These are phyloP conservation scores for Opisthograptis luteolata DNA, from an alignment of 2,888 invertebrate species.

Conservation along the genomic window DNA sequence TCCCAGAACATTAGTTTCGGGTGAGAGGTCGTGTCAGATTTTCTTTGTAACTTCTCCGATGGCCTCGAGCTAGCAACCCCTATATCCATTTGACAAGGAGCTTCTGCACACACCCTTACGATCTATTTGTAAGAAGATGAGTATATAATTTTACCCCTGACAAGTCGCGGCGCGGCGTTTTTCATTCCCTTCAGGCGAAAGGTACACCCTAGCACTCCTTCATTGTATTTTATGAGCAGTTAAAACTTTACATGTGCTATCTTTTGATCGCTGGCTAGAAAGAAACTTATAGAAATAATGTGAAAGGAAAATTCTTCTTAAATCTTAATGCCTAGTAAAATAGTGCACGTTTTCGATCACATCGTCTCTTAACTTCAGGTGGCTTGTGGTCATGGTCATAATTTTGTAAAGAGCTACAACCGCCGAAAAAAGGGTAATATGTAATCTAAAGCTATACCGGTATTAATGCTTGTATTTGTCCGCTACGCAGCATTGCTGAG, in stretches of 20 bases:
- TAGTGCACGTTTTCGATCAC: no score
- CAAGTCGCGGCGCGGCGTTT: conserved; percentile 63
- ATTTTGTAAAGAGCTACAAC: no score
- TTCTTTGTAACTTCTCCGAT: conserved; percentile 59
- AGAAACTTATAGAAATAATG: no score
- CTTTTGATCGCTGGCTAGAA: conserved; percentile 1
- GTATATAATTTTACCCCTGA: conserved; percentile 73
- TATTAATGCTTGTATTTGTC: no score
- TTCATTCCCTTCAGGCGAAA: conserved; percentile 53
- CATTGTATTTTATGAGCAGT: conserved; percentile 8
- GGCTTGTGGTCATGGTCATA: no score
- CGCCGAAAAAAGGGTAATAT: no score
- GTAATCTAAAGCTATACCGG: no score
- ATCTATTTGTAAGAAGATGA: conserved; percentile 78
- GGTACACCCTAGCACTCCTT: conserved; percentile 5
- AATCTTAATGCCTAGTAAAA: no score
- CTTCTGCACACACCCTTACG: conserved; percentile 64
- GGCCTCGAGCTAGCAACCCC: conserved; percentile 57
- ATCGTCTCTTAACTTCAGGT: no score
- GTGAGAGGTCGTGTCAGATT: conserved; percentile 53
- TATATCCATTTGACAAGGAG: conserved; percentile 66
- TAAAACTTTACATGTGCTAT: neutral
- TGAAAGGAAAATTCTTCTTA: no score
- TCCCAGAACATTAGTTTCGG: conserved; percentile 47
- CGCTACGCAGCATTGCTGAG: no score